A percentile compares a stretch with the other conserved stretches of the same genome.
phyloP scores from a whole-genome alignment of 2,113 vertebrate genomes.

The Formicarius rufipectus region DNA sequence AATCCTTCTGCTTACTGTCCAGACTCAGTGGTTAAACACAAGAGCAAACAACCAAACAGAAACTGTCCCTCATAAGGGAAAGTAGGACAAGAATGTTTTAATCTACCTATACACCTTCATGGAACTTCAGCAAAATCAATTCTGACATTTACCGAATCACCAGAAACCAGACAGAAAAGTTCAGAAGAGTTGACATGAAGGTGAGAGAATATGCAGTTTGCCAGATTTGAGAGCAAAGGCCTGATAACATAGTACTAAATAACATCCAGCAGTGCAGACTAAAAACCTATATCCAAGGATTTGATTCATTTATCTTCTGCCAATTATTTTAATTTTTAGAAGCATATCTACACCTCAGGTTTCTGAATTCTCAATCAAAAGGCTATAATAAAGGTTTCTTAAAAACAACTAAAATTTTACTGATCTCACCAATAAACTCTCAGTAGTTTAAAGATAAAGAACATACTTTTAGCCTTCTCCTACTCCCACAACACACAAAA shows the following conservation, averaged over 20 bases:
- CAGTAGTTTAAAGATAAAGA: background rate
- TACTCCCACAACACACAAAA: background rate
- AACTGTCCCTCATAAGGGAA: background rate
- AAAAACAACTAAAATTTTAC: background rate
- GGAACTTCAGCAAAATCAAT: background rate
- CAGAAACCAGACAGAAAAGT: background rate
- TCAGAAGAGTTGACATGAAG: background rate
- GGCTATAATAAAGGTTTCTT: background rate
- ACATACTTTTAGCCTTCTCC: background rate
- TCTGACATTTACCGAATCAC: background rate
- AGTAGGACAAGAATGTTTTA: background rate
- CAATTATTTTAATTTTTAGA: background rate
- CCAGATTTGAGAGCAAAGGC: background rate
- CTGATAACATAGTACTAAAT: background rate
- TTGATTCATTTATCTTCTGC: background rate
- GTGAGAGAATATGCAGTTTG: background rate
- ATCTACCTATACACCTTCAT: background rate
- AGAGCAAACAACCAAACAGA: background rate
- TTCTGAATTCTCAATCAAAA: background rate
- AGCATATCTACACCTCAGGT: background rate
- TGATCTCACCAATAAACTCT: background rate
- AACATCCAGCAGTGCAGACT: background rate
- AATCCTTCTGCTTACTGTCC: background rate
- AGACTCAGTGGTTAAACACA: background rate
- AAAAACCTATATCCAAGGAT: background rate